Percentiles rank a stretch among this genome's conserved stretches.
Conservation (phyloP, 2,113 vertebrate species). For the Anguilla japonica region DNA sequence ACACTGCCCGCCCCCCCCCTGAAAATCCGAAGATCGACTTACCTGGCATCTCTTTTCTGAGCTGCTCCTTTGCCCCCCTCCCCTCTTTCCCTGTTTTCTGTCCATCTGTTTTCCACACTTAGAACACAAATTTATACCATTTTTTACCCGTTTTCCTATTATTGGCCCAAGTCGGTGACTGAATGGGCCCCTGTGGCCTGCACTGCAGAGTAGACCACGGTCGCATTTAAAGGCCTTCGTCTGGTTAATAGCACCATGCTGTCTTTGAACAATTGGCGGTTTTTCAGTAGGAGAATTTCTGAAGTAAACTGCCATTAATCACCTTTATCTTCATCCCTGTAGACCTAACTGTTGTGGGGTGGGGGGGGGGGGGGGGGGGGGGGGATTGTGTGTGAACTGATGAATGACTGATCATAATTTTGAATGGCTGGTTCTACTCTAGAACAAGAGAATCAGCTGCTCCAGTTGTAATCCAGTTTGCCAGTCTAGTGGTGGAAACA, state of each 20-base stretch:
- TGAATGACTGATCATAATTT: not conserved
- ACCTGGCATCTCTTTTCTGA: not conserved
- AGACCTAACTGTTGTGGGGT: no score
- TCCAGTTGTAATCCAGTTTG: not conserved
- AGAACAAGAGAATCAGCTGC: no score
- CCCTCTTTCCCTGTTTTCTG: not conserved
- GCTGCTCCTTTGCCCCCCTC: not conserved
- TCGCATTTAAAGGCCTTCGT: not conserved
- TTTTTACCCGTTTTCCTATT: not conserved
- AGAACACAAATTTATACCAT: not conserved
- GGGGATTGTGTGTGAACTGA: not conserved
- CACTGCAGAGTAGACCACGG: not conserved
- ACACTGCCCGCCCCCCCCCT: not conserved
- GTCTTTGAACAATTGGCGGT: no score
- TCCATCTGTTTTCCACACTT: constrained; percentile 9
- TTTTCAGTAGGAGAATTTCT: no score
- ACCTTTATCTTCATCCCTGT: no score
- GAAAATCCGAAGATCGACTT: not conserved
- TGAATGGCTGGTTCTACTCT: not conserved
- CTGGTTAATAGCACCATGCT: no score
- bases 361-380: no score
- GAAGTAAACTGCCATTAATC: no score
- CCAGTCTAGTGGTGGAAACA: not conserved
- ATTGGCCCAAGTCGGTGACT: not conserved
- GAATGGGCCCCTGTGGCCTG: not conserved